Conservation (phyloP, 2,113 vertebrate species). For the Galbula dea region DNA sequence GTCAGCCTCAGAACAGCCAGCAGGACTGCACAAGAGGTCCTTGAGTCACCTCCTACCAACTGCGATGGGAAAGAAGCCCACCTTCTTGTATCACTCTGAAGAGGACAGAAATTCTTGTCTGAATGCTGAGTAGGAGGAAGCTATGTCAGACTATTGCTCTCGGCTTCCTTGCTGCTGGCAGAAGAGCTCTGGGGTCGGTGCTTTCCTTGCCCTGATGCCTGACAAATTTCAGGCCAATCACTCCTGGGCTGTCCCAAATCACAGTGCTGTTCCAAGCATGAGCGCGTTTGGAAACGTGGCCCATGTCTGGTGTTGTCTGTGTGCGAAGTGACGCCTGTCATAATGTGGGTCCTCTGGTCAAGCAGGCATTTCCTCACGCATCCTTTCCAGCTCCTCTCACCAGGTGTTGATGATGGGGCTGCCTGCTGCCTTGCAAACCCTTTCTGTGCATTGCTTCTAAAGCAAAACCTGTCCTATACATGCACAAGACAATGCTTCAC, state of each 20-base stretch:
- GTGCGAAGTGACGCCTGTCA: not conserved
- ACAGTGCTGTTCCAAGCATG: not conserved
- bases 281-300: not conserved
- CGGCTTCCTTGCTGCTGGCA: fast-evolving
- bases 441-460: not conserved
- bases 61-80: not conserved
- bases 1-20: not conserved
- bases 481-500: not conserved
- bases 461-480: not conserved
- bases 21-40: not conserved
- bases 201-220: not conserved
- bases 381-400: not conserved
- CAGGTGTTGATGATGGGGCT: not conserved
- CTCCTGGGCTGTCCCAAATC: not conserved
- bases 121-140: not conserved
- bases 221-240: not conserved
- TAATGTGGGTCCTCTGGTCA: not conserved
- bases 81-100: not conserved
- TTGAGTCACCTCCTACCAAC: not conserved
- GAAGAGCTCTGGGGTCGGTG: not conserved
- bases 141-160: not conserved
- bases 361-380: not conserved
- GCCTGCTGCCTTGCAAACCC: not conserved
- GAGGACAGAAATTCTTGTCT: not conserved
- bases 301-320: not conserved